Evolutionary conservation across 2,113 vertebrate genomes (phyloP).

Genomic region (Anseranas semipalmata): DNA sequence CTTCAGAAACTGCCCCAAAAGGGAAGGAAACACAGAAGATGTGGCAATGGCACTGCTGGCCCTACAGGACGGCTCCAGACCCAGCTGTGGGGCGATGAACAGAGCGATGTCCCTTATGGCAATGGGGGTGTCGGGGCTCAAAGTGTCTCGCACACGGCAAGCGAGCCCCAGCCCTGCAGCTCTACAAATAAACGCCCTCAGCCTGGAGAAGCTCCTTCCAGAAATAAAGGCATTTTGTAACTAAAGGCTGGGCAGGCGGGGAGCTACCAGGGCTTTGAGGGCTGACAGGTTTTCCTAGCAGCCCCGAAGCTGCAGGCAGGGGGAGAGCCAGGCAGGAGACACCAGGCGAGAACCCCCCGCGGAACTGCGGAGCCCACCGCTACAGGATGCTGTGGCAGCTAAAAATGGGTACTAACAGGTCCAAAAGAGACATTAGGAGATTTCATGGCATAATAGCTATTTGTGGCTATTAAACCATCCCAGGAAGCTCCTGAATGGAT

Average conservation of each 20-base stretch:
- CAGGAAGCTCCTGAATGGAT: neutral
- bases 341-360: neutral
- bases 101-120: neutral
- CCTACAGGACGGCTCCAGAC: neutral
- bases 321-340: neutral
- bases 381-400: neutral
- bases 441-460: neutral
- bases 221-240: neutral
- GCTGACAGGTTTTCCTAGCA: neutral
- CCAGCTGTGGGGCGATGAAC: fast-evolving
- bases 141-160: neutral
- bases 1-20: conserved; percentile 78
- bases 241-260: neutral
- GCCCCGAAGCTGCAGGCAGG: neutral
- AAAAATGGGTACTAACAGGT: neutral
- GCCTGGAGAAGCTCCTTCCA: neutral
- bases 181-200: neutral
- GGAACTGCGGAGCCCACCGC: neutral
- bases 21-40: neutral
- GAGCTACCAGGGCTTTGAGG: neutral
- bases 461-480: neutral
- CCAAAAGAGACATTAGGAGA: fast-evolving
- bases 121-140: neutral
- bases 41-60: neutral
- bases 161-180: neutral